These are phyloP conservation scores for Pionites leucogaster DNA, from an alignment of 2,113 vertebrate species.

Conservation along the genomic window DNA sequence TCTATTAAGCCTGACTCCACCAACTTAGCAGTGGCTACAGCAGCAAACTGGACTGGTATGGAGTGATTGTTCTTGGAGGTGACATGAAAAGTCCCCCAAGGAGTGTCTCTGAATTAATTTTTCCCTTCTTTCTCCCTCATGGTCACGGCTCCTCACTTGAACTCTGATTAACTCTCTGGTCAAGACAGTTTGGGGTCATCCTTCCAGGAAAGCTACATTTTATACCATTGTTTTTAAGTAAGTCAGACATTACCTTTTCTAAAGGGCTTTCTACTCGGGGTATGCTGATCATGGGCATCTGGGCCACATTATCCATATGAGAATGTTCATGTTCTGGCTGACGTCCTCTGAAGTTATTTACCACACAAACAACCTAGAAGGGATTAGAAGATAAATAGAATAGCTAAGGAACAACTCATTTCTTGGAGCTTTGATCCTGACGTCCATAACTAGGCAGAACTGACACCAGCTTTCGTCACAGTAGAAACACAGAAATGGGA, in stretches of 20 bases:
- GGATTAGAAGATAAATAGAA: conserved; percentile 44
- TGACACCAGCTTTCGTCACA: conserved; percentile 15
- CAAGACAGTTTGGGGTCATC: neutral
- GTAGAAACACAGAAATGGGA: neutral
- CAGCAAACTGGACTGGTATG: neutral
- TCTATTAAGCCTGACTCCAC: neutral
- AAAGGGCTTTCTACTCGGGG: conserved; percentile 90
- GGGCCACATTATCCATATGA: conserved; percentile 73
- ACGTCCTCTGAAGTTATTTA: conserved; percentile 97
- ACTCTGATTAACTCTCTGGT: neutral
- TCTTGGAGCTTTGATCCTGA: conserved; percentile 15
- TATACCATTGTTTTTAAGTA: neutral
- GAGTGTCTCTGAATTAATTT: neutral
- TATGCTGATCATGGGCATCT: conserved; percentile 82
- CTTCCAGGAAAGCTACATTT: neutral
- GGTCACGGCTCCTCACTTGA: neutral
- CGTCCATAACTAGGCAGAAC: neutral
- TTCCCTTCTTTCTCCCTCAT: neutral
- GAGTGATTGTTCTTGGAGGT: neutral
- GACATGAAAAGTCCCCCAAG: neutral
- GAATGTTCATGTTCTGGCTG: conserved; percentile 84
- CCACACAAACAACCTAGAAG: conserved; percentile 93
- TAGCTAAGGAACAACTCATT: neutral
- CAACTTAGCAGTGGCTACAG: neutral
- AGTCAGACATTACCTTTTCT: conserved; percentile 89